A percentile compares a stretch with the other conserved stretches of the same genome.
Conservation (phyloP, 2,797 vertebrate species). For the Iguana delicatissima region DNA sequence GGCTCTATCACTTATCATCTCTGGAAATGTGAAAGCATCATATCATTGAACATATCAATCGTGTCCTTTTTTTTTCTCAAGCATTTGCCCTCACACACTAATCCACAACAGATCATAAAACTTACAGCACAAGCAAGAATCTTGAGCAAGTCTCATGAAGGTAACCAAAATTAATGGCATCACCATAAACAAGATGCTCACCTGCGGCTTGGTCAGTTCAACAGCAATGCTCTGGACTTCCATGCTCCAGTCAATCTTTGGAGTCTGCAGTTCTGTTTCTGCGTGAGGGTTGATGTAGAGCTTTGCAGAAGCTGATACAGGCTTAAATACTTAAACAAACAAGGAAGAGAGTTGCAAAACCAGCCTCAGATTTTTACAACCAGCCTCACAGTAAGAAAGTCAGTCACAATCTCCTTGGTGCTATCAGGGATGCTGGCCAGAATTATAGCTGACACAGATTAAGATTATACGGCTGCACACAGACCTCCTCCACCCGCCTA, state of each 20-base stretch:
- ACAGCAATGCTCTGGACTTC: slow-evolving; percentile 94
- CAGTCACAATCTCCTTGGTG: too few species aligned
- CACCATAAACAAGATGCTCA: slow-evolving; percentile 52
- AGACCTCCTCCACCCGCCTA: too few species aligned
- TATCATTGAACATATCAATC: not conserved
- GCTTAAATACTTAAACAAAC: slow-evolving; percentile 88
- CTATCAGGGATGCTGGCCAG: too few species aligned
- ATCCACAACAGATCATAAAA: not conserved
- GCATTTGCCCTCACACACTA: not conserved
- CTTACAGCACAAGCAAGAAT: not conserved
- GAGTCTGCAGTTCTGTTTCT: slow-evolving; percentile 88
- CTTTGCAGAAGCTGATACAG: slow-evolving; percentile 92
- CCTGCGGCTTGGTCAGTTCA: slow-evolving; percentile 93
- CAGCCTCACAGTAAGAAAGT: not conserved
- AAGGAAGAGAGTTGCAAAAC: slow-evolving; percentile 4
- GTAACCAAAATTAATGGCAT: not conserved
- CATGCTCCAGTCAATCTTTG: slow-evolving; percentile 88
- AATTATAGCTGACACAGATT: not conserved
- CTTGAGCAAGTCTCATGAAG: not conserved
- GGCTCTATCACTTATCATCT: too few species aligned
- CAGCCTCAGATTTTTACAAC: not conserved
- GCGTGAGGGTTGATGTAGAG: slow-evolving; percentile 92
- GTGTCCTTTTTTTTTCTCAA: not conserved
- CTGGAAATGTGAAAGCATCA: not conserved
- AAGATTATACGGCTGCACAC: too few species aligned